Base-by-base conservation (phyloP, 2,888 invertebrate genomes). In the Hydroisotoma schaefferi region DNA sequence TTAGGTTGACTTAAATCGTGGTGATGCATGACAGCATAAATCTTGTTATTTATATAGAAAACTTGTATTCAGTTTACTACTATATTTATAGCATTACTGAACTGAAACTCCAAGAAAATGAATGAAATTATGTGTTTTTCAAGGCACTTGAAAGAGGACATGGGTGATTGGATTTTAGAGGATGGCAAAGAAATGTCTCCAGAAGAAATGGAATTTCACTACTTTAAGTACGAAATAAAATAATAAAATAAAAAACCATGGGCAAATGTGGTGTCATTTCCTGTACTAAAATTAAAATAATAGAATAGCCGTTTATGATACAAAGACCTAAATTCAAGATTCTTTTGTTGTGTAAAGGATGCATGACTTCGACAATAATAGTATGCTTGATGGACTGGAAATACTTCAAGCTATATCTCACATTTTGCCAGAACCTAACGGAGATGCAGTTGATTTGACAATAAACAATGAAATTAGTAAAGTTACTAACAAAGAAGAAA, bases 361-460 rank as follows among this genome's bases (percentile, higher is more conserved):
- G 20, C 95, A 95, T 73, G 95, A 95, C 76, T 87, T 86, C 67
- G 93, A 94, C 75, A 88, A 87, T 75, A 93, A 95, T 76, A 87
- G 87, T 27, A 87, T 49, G 74, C 78, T 95, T 61, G 94, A 95
- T 76, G 94, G 94, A 0, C 78, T 93, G 61, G 95, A 95, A 79
- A 84, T 95, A 74, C 79, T 94, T 55, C 83, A 88, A 78, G 90
- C 91, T 0, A 83, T 91, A 63, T 83, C 84, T 55, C 90, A 91
- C 74, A 86, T 87, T 20, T 76, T 82, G 29, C 85, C 85, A 64
- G 79, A 81, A 38, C 78, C 79, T 8, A 79, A 75, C 22, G 75
- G 65, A 64, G 77, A 71, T 73, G 79, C 69, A 3, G 74, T 77
- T 1, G 78, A 63, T 52, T 23, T 56, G 5, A 40, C 40, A 20